phyloP scores from a whole-genome alignment of 2,888 invertebrate species.

The Tricholauxania praeusta region DNA sequence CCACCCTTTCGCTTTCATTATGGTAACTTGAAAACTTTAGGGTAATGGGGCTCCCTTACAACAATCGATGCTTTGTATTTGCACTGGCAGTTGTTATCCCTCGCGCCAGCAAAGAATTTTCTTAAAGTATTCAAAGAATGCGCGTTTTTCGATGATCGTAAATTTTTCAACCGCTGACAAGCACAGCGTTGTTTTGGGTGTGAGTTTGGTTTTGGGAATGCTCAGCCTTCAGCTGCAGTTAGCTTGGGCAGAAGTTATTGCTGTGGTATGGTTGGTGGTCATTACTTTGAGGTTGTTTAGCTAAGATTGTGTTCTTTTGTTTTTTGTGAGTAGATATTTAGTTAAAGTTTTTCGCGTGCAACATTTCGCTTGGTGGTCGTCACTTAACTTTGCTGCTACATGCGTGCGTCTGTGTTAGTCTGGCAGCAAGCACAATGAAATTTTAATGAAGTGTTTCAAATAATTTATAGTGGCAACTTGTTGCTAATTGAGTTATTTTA shows the following conservation, averaged over 20 bases:
- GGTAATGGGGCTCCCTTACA: background rate
- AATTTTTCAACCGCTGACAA: slow-evolving; percentile 29
- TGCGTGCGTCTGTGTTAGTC: background rate
- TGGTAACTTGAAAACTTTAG: background rate
- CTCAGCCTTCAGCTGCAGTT: background rate
- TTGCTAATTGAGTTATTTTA: slow-evolving; percentile 28
- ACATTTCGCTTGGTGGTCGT: slow-evolving; percentile 12
- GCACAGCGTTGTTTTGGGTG: background rate
- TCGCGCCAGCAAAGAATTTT: background rate
- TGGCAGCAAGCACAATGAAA: background rate
- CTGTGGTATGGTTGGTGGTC: background rate
- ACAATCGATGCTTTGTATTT: slow-evolving; percentile 4
- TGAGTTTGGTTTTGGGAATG: background rate
- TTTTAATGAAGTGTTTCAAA: slow-evolving; percentile 28
- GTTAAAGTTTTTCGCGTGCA: slow-evolving; percentile 18
- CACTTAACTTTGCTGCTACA: background rate
- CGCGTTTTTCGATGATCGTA: slow-evolving; percentile 10
- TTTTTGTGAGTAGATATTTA: background rate
- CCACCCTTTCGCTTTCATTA: slow-evolving; percentile 19
- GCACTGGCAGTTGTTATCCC: background rate
- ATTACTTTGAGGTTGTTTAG: too few species aligned
- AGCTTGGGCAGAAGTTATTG: background rate
- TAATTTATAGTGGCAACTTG: slow-evolving; percentile 12
- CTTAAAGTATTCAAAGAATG: slow-evolving; percentile 14
- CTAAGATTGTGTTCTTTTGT: too few species aligned